Evolutionary conservation across 2,113 vertebrate species (phyloP), one percentile per base, ranked within the genome.

Genomic region (Clupea harengus): DNA sequence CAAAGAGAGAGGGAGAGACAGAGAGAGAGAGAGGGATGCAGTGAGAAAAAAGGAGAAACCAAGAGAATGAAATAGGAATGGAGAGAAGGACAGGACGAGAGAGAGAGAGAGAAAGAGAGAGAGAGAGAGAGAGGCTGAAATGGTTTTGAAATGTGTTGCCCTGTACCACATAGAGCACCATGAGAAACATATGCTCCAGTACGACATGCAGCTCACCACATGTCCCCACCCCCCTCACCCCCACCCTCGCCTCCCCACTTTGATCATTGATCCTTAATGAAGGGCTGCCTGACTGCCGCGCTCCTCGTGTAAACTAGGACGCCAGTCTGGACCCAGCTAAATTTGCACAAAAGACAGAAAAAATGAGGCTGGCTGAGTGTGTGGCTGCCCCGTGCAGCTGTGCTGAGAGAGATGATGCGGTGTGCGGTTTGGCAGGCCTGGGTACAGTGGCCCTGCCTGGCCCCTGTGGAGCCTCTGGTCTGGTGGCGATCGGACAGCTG

Each of bases 1-100:
- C 28, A 78, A 80, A 83, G 44, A 82, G 81, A 82, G 25, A 32
- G 39, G 82, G 39, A 85, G 22, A 45, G n/a, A 49, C 45, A 78
- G 45, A 45, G n/a, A 45, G n/a, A 72, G 54, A 72, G 64, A 72
- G 64, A 32, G 64, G 11, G 64, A 72, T 4, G 1, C 1, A 64
- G n/a, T 2, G 64, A 11, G 64, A 28, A 13, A 72, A 3, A n/a
- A n/a, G 13, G 25, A 28, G n/a, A 64, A 39, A 39, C 39, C 39
- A 39, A 39, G 1, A 39, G 39, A 39, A 39, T 1, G 57, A 64
- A 13, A 57, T 7, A 57, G 54, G 4, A 22, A 57, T 7, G 15
- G 54, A n/a, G n/a, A n/a, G 60, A 25, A 7, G 22, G 60, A n/a
- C 6, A 6, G 20, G n/a, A n/a, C n/a, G 60, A 64, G n/a, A 72